phyloP scores from a whole-genome alignment of 2,888 invertebrate species.

The Danaus chrysippus region DNA sequence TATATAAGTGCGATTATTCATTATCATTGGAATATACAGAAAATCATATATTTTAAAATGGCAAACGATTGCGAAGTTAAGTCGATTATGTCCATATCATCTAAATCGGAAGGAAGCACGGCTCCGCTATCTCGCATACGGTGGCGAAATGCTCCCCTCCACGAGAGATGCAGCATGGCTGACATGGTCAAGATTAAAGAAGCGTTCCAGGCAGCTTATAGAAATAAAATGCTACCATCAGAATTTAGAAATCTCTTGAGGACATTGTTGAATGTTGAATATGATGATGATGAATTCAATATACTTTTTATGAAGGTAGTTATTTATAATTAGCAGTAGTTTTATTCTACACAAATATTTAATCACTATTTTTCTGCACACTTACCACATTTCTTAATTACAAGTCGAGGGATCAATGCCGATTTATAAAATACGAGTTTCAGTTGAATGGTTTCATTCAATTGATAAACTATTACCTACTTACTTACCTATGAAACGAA shows the following conservation, averaged over 20 bases:
- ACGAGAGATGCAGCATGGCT: conserved; percentile 37
- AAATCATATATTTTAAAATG: conserved; percentile 36
- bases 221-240: conserved; percentile 57
- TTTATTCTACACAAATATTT: no score
- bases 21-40: no score
- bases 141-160: conserved; percentile 48
- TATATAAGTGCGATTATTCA: no score
- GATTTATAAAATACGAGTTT: no score
- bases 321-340: not conserved
- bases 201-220: conserved; percentile 63
- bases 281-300: conserved; percentile 79
- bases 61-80: conserved; percentile 56
- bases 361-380: no score
- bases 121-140: conserved; percentile 39
- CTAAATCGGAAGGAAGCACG: conserved; percentile 59
- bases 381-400: no score
- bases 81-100: conserved; percentile 52
- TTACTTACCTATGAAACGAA: no score
- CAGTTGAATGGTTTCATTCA: no score
- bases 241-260: conserved; percentile 64
- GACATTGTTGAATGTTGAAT: conserved; percentile 67
- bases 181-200: conserved; percentile 69
- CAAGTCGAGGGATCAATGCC: no score
- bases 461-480: no score
- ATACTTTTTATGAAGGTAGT: conserved; percentile 81